Base-by-base conservation (phyloP, 1,140 invertebrate species). In the Eulimnadia texana region DNA sequence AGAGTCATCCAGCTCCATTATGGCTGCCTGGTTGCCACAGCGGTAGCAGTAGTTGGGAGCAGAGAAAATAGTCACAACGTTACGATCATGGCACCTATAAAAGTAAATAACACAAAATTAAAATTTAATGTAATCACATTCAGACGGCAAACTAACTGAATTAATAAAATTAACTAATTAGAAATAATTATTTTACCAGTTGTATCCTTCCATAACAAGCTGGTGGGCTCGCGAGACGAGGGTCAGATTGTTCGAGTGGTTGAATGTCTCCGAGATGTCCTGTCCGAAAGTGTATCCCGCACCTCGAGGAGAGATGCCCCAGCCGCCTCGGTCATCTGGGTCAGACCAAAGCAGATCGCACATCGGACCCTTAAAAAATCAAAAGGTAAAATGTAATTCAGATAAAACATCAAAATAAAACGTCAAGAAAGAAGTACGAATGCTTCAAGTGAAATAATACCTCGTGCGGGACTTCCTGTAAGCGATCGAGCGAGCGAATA, bases 21-120 rank as follows among this genome's bases (percentile, higher is more conserved):
- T 98, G 69, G 97, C 96, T 68, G 96, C 97, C 82, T 99, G 96
- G 79, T 99, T 99, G 70, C 96, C 96, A 80, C 97, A 99, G 70
- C 96, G 86, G 79, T 99, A 99, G 78, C 96, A 99, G 76, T 99
- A 99, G 78, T 99, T 99, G 63, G 96, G 96, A 66, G 96, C 96
- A 71, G 93, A 97, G 79, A 99, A 99, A 72, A 99, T 98, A 68
- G 96, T 99, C 67, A 99, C 95, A 67, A 99, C 96, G 75, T 98
- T 98, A 68, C 93, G 84, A 75, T 99, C 95, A 77, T 99, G 96
- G 83, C 93, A 98, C 79, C 79, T 80, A 64, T 65, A 70, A 70
- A 25, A 65, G 63, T 49, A 22, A 23, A 20, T 22, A 51, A 51
- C n/a, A n/a, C n/a, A n/a, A n/a, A n/a, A n/a, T n/a, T n/a, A n/a